Conservation (phyloP, 2,113 vertebrate genomes). For the Laticauda colubrina region DNA sequence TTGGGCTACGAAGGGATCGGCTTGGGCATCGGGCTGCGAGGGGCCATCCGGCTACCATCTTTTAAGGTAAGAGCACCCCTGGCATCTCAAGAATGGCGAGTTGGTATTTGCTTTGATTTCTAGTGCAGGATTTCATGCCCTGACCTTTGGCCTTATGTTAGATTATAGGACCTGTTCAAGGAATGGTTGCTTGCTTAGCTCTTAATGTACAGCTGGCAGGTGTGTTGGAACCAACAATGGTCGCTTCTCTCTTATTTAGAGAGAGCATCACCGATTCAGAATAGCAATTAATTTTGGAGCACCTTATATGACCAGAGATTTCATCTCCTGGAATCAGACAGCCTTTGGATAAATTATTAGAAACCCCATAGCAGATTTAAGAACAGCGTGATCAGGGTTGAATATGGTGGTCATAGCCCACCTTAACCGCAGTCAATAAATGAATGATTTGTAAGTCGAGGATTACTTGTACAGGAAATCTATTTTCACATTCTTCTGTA, state of each 20-base stretch:
- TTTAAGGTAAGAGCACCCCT: slow-evolving; percentile 81
- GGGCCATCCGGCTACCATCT: slow-evolving; percentile 92
- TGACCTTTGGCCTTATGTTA: neutral
- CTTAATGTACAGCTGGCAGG: neutral
- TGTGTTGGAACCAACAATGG: neutral
- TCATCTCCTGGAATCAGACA: neutral
- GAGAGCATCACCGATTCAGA: neutral
- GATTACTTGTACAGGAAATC: neutral
- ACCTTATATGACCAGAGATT: neutral
- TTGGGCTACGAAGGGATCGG: slow-evolving; percentile 92
- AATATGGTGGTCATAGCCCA: neutral
- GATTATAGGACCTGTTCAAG: neutral
- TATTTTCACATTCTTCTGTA: no score
- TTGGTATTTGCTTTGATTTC: neutral
- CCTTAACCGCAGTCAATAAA: neutral
- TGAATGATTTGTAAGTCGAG: neutral
- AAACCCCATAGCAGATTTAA: neutral
- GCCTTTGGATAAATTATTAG: neutral
- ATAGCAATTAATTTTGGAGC: neutral
- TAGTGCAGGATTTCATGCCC: neutral
- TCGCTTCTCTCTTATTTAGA: neutral
- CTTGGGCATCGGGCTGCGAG: slow-evolving; percentile 87
- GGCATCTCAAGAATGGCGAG: neutral
- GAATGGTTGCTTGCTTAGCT: neutral
- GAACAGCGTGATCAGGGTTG: neutral